These are phyloP conservation scores for Brachymystax lenok DNA, from an alignment of 2,797 vertebrate species.

Conservation along the genomic window DNA sequence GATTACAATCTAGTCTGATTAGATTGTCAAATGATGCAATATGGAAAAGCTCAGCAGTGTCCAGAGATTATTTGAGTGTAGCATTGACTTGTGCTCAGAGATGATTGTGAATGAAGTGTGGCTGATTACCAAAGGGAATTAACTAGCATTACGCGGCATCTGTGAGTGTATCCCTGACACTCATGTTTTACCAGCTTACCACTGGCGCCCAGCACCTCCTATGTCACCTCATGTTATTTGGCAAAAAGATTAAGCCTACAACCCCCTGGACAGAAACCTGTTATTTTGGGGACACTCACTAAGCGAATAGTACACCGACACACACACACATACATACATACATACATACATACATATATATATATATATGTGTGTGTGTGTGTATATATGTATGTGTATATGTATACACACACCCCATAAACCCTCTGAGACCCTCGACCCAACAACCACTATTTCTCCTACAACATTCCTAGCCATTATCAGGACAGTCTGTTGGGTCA, in stretches of 20 bases:
- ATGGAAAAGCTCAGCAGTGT: background rate
- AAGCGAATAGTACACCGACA: too few relatives aligned
- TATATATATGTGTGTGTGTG: too few relatives aligned
- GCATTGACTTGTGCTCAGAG: background rate
- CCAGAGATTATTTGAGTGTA: background rate
- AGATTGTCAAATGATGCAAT: background rate
- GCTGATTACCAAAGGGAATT: constrained; percentile 4
- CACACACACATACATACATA: too few relatives aligned
- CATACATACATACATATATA: too few relatives aligned
- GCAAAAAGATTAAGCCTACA: too few relatives aligned
- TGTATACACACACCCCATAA: background rate
- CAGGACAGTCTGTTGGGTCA: background rate
- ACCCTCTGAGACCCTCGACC: too few relatives aligned
- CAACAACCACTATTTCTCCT: background rate
- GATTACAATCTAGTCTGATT: constrained; percentile 2
- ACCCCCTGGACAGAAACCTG: too few relatives aligned
- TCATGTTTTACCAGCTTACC: background rate
- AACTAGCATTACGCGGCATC: constrained; percentile 4
- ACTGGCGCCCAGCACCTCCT: background rate
- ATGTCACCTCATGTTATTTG: too few relatives aligned
- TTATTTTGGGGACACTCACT: too few relatives aligned
- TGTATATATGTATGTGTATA: too few relatives aligned
- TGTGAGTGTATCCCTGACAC: background rate
- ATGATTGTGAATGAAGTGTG: background rate
- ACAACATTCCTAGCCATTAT: background rate